These are phyloP conservation scores for Porites cylindrica DNA, from an alignment of 92 coral and sea anemone genomes.

Conservation along the genomic window DNA sequence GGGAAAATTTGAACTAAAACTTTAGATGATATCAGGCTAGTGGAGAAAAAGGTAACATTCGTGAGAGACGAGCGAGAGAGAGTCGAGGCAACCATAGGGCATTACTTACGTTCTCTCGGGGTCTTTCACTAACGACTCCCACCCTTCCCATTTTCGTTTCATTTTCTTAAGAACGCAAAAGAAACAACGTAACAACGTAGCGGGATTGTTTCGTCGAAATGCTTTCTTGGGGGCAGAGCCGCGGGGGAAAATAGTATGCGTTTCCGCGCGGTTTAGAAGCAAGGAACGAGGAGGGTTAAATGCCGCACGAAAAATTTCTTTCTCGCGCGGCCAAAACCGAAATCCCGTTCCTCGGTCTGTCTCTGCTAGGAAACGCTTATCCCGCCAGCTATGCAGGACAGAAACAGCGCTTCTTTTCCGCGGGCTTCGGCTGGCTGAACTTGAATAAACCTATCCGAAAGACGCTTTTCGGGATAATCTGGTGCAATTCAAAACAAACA, in stretches of 20 bases:
- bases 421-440: background rate
- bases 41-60: background rate
- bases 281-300: background rate
- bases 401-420: background rate
- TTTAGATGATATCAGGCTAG: slow-evolving; percentile 2
- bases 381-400: slow-evolving; percentile 8
- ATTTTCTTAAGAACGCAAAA: slow-evolving; percentile 27
- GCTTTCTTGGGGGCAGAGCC: background rate
- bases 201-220: background rate
- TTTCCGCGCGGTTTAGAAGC: background rate
- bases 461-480: no score
- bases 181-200: slow-evolving; percentile 13
- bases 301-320: background rate
- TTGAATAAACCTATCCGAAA: background rate
- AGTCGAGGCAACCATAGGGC: background rate
- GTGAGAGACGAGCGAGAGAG: slow-evolving; percentile 17
- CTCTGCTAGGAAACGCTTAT: background rate
- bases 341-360: no score
- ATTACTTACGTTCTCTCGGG: slow-evolving; percentile 17
- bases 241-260: background rate
- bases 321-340: background rate
- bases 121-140: slow-evolving; percentile 17
- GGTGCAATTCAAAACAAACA: no score
- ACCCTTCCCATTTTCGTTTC: background rate
- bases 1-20: background rate